A percentile compares a stretch with the other conserved stretches of the same genome.
phyloP scores from a whole-genome alignment of 2,888 invertebrate genomes.

The Listrodromus nycthemerus region DNA sequence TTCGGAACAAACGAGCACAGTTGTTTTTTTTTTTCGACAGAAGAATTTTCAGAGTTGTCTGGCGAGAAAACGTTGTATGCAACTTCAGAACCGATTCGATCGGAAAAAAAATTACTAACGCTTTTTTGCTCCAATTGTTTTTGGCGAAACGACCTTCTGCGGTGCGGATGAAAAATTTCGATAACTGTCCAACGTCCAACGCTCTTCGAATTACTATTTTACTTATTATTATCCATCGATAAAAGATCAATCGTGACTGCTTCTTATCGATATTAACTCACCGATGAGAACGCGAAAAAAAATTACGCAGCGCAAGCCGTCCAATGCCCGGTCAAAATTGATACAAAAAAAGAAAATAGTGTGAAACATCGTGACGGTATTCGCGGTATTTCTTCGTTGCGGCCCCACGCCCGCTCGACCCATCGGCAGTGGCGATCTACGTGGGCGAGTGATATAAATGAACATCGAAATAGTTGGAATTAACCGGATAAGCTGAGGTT shows the following conservation, averaged over 20 bases:
- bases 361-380: conserved; percentile 61
- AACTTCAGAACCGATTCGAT: neutral
- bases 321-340: conserved; percentile 5
- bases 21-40: too few species aligned
- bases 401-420: neutral
- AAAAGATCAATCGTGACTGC: neutral
- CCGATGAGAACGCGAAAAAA: neutral
- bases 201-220: too few species aligned
- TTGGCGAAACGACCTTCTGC: neutral
- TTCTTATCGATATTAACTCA: neutral
- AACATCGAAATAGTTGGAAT: conserved; percentile 5
- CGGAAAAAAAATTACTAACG: neutral
- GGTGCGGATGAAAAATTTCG: neutral
- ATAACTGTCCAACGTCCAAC: neutral
- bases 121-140: neutral
- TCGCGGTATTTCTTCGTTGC: conserved; percentile 22
- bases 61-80: neutral
- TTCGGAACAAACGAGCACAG: too few species aligned
- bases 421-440: neutral
- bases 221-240: neutral
- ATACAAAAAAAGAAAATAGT: conserved; percentile 66
- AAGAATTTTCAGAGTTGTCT: too few species aligned
- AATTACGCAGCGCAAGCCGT: neutral
- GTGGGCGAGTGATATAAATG: conserved; percentile 26
- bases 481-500: neutral